A percentile compares a stretch with the other conserved stretches of the same genome.
These are phyloP conservation scores for Eilema sororculum DNA, from an alignment of 2,888 invertebrate species.

Conservation along the genomic window DNA sequence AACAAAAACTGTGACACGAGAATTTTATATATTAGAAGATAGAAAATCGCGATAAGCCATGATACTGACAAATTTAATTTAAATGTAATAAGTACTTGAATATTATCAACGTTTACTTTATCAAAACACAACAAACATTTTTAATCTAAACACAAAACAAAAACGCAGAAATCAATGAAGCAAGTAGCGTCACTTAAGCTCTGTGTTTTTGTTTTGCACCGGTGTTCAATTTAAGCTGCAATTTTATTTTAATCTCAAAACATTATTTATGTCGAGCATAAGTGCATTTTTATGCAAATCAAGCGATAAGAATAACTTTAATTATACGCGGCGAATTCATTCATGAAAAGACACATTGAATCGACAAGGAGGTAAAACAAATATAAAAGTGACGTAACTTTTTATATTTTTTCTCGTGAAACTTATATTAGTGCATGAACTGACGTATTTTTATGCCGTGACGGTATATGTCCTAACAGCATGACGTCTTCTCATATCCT, in stretches of 20 bases:
- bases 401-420: background rate
- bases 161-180: slow-evolving; percentile 17
- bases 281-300: slow-evolving; percentile 54
- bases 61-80: slow-evolving; percentile 41
- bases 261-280: slow-evolving; percentile 48
- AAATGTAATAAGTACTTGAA: slow-evolving; percentile 27
- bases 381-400: background rate
- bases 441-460: background rate
- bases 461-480: background rate
- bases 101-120: slow-evolving; percentile 23
- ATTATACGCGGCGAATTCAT: slow-evolving; percentile 40
- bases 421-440: background rate
- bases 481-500: background rate
- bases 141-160: slow-evolving; percentile 26
- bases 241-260: slow-evolving; percentile 46
- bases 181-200: slow-evolving; percentile 23
- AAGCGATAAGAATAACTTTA: slow-evolving; percentile 44
- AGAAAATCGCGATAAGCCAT: too few relatives aligned
- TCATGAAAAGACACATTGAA: slow-evolving; percentile 38
- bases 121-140: slow-evolving; percentile 31
- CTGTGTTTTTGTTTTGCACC: slow-evolving; percentile 6
- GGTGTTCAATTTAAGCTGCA: slow-evolving; percentile 45
- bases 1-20: too few relatives aligned
- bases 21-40: too few relatives aligned
- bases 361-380: slow-evolving; percentile 19